Evolutionary conservation across 1,140 invertebrate species (phyloP).

Genomic region (Pararge aegeria): DNA sequence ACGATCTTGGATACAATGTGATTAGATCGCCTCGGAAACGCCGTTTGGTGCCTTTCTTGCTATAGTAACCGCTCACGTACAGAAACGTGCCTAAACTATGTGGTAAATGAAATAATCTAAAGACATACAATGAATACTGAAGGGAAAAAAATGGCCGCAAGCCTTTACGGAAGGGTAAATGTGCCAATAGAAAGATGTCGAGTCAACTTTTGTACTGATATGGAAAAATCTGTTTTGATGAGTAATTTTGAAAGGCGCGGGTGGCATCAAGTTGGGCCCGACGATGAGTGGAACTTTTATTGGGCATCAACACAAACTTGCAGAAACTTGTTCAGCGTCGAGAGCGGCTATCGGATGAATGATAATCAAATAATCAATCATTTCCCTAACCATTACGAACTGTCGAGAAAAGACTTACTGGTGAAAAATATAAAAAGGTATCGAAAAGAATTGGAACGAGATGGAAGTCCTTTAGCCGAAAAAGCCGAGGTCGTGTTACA

Average conservation of each 20-base stretch:
- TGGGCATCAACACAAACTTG: constrained; percentile 96
- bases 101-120: not conserved
- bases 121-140: constrained; percentile 2
- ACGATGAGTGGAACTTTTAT: constrained; percentile 98
- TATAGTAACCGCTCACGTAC: constrained; percentile 1
- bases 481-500: constrained; percentile 73
- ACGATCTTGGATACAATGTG: constrained; percentile 5
- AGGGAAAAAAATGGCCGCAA: constrained; percentile 4
- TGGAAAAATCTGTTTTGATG: constrained; percentile 96
- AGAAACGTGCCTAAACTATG: not conserved
- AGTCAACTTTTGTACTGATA: constrained; percentile 92
- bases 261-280: constrained; percentile 93
- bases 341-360: constrained; percentile 93
- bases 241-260: constrained; percentile 96
- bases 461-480: constrained; percentile 92
- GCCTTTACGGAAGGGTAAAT: constrained; percentile 6
- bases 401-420: constrained; percentile 95
- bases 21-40: constrained; percentile 8
- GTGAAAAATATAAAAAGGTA: constrained; percentile 98
- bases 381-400: constrained; percentile 96
- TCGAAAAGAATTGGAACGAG: constrained; percentile 93
- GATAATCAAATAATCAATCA: constrained; percentile 96
- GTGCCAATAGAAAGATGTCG: constrained; percentile 29
- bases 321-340: constrained; percentile 94
- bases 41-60: not conserved